Percentiles rank a stretch among this genome's conserved stretches.
Conservation (phyloP, 2,888 invertebrate genomes). For the Tenthredo livida region DNA sequence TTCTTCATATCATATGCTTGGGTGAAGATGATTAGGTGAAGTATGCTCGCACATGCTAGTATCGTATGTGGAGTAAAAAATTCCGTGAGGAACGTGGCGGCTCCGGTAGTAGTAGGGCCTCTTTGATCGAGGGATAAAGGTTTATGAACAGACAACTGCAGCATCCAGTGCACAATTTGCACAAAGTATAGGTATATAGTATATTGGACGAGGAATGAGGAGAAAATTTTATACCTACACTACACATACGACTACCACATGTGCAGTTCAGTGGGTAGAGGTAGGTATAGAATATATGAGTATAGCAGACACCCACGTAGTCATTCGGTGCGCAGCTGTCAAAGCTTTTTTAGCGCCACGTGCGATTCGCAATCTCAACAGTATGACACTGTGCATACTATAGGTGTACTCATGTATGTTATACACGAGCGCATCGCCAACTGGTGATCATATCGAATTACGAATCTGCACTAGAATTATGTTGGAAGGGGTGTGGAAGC, state of each 20-base stretch:
- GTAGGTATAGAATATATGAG: not conserved
- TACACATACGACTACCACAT: not conserved
- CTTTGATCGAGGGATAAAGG: slow-evolving; percentile 14
- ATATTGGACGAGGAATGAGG: not conserved
- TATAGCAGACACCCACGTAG: slow-evolving; percentile 43
- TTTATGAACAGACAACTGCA: slow-evolving; percentile 17
- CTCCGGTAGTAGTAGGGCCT: slow-evolving; percentile 28
- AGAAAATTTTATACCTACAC: slow-evolving; percentile 22
- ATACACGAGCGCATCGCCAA: slow-evolving; percentile 43
- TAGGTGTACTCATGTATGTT: slow-evolving; percentile 7
- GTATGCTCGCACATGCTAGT: not conserved
- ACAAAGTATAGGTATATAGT: not conserved
- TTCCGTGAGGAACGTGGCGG: slow-evolving; percentile 15
- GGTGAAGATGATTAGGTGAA: not conserved
- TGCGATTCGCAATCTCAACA: slow-evolving; percentile 51
- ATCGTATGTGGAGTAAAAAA: not conserved
- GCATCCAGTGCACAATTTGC: slow-evolving; percentile 6
- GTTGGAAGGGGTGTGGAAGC: slow-evolving; percentile 12
- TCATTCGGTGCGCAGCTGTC: slow-evolving; percentile 50
- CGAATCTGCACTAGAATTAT: slow-evolving; percentile 41
- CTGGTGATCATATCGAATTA: slow-evolving; percentile 51
- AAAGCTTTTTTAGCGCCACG: slow-evolving; percentile 49
- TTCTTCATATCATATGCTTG: not conserved
- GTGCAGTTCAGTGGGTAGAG: slow-evolving; percentile 26
- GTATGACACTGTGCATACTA: slow-evolving; percentile 21